These are phyloP conservation scores for Drosophila erecta DNA, from an alignment of 1,140 invertebrate genomes.

Conservation along the genomic window DNA sequence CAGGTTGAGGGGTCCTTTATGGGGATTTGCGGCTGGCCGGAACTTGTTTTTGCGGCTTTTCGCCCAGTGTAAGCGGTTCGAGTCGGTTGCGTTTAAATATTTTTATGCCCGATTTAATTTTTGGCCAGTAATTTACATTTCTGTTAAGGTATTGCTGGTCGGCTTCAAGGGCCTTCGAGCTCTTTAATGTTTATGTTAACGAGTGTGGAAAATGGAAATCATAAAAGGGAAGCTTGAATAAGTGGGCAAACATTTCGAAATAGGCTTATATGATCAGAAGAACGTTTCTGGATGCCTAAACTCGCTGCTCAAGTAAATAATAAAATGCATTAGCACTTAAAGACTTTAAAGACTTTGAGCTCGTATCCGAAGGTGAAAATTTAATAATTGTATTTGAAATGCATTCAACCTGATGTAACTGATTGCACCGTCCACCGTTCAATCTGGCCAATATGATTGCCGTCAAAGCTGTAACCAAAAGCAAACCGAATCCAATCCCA, in stretches of 20 bases:
- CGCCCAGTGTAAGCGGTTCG: conserved; percentile 44
- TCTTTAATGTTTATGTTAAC: conserved; percentile 4
- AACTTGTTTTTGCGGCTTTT: conserved; percentile 23
- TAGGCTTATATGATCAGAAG: not conserved
- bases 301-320: no score
- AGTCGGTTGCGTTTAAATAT: conserved; percentile 57
- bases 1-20: conserved; percentile 11
- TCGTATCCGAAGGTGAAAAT: no score
- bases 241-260: not conserved
- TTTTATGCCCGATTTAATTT: conserved; percentile 79
- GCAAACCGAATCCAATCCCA: conserved; percentile 16
- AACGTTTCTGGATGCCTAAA: not conserved
- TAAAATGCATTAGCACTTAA: not conserved
- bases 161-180: not conserved
- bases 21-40: conserved; percentile 33
- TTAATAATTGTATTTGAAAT: not conserved
- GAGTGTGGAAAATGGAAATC: not conserved
- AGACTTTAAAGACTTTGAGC: no score
- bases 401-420: not conserved
- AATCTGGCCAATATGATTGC: conserved; percentile 3
- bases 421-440: not conserved
- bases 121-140: conserved; percentile 42
- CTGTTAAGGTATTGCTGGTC: conserved; percentile 27
- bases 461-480: not conserved
- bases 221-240: not conserved